A percentile compares a stretch with the other conserved stretches of the same genome.
phyloP scores from a whole-genome alignment of 2,113 vertebrate genomes.

The Albula goreensis region DNA sequence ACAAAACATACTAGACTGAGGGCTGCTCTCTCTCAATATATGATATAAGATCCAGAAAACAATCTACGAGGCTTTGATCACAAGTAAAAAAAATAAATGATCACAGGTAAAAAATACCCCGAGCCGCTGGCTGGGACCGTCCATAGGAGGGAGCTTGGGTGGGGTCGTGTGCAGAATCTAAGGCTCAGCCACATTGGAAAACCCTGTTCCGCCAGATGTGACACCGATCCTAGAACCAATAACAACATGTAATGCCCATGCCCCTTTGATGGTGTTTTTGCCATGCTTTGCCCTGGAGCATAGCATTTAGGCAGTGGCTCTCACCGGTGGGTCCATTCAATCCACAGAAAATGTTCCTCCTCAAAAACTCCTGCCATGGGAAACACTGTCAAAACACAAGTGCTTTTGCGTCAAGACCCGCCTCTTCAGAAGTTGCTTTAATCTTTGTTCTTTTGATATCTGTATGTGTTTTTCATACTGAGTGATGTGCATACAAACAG shows the following conservation, averaged over 20 bases:
- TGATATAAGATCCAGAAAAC: not conserved
- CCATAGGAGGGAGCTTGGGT: not conserved
- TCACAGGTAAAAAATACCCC: constrained; percentile 13
- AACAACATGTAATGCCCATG: constrained; percentile 9
- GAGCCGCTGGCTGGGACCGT: not conserved
- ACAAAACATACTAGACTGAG: not conserved
- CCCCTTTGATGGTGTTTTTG: not conserved
- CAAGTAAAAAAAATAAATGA: constrained; percentile 14
- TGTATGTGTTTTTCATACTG: not conserved
- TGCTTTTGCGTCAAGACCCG: not conserved
- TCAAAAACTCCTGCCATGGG: not conserved
- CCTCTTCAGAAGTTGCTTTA: not conserved
- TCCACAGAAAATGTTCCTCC: not conserved
- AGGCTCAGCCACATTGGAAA: not conserved
- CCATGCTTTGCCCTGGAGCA: not conserved
- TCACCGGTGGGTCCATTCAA: not conserved
- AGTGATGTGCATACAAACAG: not conserved
- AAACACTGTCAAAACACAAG: not conserved
- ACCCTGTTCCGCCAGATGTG: not conserved
- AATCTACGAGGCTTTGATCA: constrained; percentile 28
- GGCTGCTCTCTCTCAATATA: not conserved
- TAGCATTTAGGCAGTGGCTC: not conserved
- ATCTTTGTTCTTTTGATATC: not conserved
- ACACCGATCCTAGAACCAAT: not conserved
- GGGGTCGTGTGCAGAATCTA: not conserved